These are phyloP conservation scores for Cremastinae sp. DNA, from an alignment of 2,888 invertebrate species.

Conservation along the genomic window DNA sequence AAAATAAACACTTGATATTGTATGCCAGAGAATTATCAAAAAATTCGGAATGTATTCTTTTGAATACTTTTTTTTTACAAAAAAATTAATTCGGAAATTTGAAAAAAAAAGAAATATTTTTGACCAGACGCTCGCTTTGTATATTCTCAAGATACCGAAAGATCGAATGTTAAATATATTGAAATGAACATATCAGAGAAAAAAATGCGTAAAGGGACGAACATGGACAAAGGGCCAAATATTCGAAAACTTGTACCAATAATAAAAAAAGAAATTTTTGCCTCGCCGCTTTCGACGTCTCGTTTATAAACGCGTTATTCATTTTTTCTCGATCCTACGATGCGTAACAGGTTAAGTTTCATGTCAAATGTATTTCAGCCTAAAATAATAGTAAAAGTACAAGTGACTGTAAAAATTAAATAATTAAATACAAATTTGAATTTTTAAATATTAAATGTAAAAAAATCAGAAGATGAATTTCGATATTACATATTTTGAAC, in stretches of 20 bases:
- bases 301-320: constrained; percentile 42
- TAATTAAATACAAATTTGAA: too few species aligned
- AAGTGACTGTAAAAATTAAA: constrained; percentile 31
- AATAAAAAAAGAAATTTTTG: constrained; percentile 31
- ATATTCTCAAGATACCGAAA: constrained; percentile 46
- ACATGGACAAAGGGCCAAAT: constrained; percentile 48
- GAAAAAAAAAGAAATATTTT: too few species aligned
- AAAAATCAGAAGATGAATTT: too few species aligned
- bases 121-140: constrained; percentile 17
- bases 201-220: constrained; percentile 14
- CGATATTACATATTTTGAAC: too few species aligned
- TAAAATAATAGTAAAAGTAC: not conserved
- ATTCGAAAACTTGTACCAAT: constrained; percentile 13
- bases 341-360: constrained; percentile 47
- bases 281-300: constrained; percentile 45
- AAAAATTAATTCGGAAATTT: too few species aligned
- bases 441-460: too few species aligned
- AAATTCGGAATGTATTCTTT: too few species aligned
- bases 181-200: constrained; percentile 57
- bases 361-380: constrained; percentile 8
- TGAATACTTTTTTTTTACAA: too few species aligned
- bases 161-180: constrained; percentile 64
- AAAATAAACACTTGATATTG: too few species aligned
- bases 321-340: constrained; percentile 55
- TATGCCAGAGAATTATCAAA: too few species aligned